These are phyloP conservation scores for Cremastinae sp. DNA, from an alignment of 2,888 invertebrate genomes.

Conservation along the genomic window DNA sequence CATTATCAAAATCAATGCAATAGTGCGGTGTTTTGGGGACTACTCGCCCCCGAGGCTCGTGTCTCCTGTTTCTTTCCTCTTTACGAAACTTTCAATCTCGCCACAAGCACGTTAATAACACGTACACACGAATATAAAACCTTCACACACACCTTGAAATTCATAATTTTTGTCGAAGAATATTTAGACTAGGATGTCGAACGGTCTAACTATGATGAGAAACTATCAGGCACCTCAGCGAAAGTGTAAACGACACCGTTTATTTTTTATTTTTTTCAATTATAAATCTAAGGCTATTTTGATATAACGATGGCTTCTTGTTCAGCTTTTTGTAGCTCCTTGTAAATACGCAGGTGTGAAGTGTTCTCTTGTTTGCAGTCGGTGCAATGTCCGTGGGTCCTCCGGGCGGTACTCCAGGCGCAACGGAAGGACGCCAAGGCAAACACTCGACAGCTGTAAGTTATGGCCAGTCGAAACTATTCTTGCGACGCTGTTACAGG, in stretches of 20 bases:
- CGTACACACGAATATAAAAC: constrained; percentile 1
- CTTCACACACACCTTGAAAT: background rate
- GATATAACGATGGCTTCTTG: constrained; percentile 7
- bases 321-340: constrained; percentile 8
- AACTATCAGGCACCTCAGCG: constrained; percentile 66
- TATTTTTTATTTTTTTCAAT: constrained; percentile 26
- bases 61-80: constrained; percentile 33
- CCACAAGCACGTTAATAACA: background rate
- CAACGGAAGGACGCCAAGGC: constrained; percentile 63
- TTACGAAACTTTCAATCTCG: constrained; percentile 8
- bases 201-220: constrained; percentile 70
- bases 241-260: constrained; percentile 66
- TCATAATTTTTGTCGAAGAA: constrained; percentile 9
- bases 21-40: constrained; percentile 65
- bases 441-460: constrained; percentile 67
- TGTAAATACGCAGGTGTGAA: constrained; percentile 49
- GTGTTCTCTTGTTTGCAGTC: constrained; percentile 59
- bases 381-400: constrained; percentile 61
- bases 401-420: constrained; percentile 56
- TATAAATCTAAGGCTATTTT: background rate
- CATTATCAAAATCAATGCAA: constrained; percentile 75
- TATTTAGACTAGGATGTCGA: constrained; percentile 68
- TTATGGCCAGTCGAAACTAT: constrained; percentile 18
- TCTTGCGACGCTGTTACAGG: background rate
- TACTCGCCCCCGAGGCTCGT: constrained; percentile 56